Evolutionary conservation across 2,888 invertebrate species (phyloP).

Genomic region (Magallana nippona): DNA sequence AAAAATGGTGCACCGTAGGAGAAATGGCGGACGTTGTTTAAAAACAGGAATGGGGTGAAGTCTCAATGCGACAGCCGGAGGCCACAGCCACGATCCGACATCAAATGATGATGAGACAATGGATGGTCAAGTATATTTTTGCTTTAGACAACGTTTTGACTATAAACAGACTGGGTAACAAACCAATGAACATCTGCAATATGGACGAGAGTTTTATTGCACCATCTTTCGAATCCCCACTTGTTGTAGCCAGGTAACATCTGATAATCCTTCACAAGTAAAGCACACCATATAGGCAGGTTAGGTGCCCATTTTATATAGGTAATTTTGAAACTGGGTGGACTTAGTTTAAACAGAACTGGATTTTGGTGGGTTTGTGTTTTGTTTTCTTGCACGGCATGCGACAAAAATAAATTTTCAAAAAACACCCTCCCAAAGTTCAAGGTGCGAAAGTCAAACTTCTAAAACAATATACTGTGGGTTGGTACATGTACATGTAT

Average conservation of each 20-base stretch:
- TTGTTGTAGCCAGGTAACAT: constrained; percentile 24
- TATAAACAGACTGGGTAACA: neutral
- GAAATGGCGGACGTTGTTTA: constrained; percentile 40
- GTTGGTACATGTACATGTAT: too few species aligned
- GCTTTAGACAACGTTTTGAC: neutral
- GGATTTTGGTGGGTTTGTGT: too few species aligned
- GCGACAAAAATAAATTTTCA: neutral
- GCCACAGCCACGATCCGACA: constrained; percentile 25
- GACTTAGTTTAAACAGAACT: too few species aligned
- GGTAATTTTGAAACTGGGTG: too few species aligned
- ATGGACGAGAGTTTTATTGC: constrained; percentile 30
- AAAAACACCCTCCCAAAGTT: neutral
- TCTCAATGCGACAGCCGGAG: neutral
- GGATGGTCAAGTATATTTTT: neutral
- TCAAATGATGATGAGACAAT: constrained; percentile 17
- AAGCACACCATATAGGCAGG: too few species aligned
- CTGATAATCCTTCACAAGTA: too few species aligned
- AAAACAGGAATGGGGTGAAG: neutral
- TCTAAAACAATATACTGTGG: too few species aligned
- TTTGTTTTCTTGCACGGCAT: too few species aligned
- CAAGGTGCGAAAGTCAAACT: too few species aligned
- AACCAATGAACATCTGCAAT: neutral
- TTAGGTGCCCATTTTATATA: too few species aligned
- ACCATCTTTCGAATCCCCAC: constrained; percentile 2
- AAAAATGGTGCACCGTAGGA: constrained; percentile 34